Evolutionary conservation across 2,113 vertebrate species (phyloP).

Genomic region (Propithecus coquereli): DNA sequence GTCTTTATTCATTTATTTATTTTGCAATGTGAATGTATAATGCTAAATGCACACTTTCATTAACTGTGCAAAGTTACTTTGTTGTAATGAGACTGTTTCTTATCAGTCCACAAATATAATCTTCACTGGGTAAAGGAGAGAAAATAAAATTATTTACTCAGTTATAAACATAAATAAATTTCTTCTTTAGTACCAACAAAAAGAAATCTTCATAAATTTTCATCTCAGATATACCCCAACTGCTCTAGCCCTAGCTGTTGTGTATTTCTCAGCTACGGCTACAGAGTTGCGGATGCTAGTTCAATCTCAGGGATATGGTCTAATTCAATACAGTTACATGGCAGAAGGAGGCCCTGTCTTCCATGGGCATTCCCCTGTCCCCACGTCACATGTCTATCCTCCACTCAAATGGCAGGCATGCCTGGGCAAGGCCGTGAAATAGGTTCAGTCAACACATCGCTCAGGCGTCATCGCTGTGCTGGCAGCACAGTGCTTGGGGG

Average conservation of each 20-base stretch:
- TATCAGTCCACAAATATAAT: not conserved
- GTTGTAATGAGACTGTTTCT: not conserved
- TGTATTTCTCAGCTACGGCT: too few relatives aligned
- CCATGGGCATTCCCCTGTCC: not conserved
- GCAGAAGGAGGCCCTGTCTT: not conserved
- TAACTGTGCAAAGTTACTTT: not conserved
- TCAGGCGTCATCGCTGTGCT: too few relatives aligned
- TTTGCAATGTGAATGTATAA: not conserved
- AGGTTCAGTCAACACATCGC: too few relatives aligned
- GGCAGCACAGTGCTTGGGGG: not conserved
- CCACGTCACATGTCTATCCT: not conserved
- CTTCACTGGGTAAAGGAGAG: not conserved
- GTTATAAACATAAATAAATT: not conserved
- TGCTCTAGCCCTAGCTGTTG: not conserved
- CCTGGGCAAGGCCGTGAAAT: not conserved
- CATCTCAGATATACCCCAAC: not conserved
- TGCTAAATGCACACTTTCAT: not conserved
- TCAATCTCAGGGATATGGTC: too few relatives aligned
- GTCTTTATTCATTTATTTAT: not conserved
- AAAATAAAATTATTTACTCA: not conserved
- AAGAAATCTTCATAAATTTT: not conserved
- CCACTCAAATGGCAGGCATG: fast-evolving
- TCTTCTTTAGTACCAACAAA: not conserved
- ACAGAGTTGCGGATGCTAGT: not conserved
- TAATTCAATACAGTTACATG: not conserved